Base-by-base conservation (phyloP, 2,113 vertebrate species). In the Gymnorhina tibicen region DNA sequence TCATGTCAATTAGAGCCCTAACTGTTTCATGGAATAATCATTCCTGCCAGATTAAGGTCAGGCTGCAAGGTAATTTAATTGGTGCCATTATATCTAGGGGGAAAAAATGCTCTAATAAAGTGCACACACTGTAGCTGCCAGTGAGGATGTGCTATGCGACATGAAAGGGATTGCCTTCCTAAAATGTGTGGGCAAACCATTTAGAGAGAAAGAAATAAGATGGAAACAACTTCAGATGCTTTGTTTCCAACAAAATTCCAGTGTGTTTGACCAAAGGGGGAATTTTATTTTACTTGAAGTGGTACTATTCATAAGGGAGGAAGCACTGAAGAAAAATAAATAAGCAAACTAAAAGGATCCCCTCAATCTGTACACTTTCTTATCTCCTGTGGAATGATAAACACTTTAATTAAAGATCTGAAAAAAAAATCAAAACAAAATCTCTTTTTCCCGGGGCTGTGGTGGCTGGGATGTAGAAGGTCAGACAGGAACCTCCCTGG, bases 21-120 rank as follows among this genome's bases (percentile, higher is more conserved):
- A 98, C 98, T 98, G 98, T 98, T 98, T 98, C 98, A 98, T 98
- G 98, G 98, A 98, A 98, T 98, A 98, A 98, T 98, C 98, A 98
- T 98, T 98, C 98, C 98, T 98, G 98, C 98, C 98, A 98, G 98
- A 98, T 98, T 98, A 98, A 98, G 98, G 98, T 98, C 98, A 98
- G 97, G 95, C 97, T 97, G 97, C 97, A 98, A 98, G 98, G 98
- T 98, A 98, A 98, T 98, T 98, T 98, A 98, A 98, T 98, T 98
- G 98, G 98, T 97, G 98, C 97, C 98, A 98, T 98, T 98, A 98
- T 98, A 98, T 98, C 97, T 97, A 97, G 97, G 91, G 92, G 96
- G 97, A 90, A 96, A 93, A 97, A 97, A 97, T 97, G 95, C 96
- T 97, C 97, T 98, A 98, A 98, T 98, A 98, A 98, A 98, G 97